Evolutionary conservation across 2,113 vertebrate species (phyloP).

Genomic region (Sclerurus mexicanus): DNA sequence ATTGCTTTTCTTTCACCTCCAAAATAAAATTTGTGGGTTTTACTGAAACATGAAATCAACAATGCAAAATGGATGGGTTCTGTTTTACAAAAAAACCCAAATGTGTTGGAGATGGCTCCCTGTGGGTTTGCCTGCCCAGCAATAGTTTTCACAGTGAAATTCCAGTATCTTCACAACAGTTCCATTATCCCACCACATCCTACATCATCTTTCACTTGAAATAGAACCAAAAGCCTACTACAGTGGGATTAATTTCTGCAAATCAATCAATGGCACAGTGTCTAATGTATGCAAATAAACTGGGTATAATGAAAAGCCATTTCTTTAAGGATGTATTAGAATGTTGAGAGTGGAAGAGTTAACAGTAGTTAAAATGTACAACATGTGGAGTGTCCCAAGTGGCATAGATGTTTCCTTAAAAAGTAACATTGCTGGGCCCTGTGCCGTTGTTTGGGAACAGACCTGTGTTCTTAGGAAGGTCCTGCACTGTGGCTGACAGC

Average conservation of each 20-base stretch:
- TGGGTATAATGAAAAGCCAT: not conserved
- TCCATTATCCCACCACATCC: not conserved
- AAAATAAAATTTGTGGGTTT: not conserved
- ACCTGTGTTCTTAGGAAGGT: fast-evolving
- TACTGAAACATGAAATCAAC: not conserved
- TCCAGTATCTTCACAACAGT: not conserved
- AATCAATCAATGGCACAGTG: not conserved
- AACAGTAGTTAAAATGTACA: not conserved
- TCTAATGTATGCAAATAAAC: not conserved
- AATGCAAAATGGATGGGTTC: not conserved
- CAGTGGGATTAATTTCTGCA: not conserved
- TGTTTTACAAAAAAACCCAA: not conserved
- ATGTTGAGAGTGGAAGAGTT: not conserved
- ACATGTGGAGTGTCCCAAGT: not conserved
- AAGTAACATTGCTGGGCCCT: not conserved
- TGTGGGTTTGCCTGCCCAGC: not conserved
- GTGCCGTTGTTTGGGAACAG: not conserved
- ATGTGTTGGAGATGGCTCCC: not conserved
- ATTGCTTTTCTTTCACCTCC: not conserved
- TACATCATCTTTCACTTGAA: not conserved
- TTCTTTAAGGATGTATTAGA: not conserved
- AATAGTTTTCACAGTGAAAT: not conserved
- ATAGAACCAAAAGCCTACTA: not conserved
- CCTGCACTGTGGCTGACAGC: not conserved
- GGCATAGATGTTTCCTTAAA: not conserved